A percentile compares a stretch with the other conserved stretches of the same genome.
These are phyloP conservation scores for Silurus lanzhouensis DNA, from an alignment of 2,797 vertebrate genomes.

Conservation along the genomic window DNA sequence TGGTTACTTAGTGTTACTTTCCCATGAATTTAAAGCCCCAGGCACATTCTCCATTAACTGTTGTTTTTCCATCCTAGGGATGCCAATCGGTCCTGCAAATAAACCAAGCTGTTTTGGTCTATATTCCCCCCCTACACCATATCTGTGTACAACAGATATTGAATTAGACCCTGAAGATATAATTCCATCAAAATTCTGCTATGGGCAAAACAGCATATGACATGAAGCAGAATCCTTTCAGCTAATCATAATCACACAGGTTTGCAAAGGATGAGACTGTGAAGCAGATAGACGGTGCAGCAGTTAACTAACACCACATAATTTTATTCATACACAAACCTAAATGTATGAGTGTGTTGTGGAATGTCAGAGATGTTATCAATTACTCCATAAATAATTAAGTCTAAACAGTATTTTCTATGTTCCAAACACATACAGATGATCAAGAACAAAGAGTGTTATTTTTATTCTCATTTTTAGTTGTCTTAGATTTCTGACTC, in stretches of 20 bases:
- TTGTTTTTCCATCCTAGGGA: constrained; percentile 56
- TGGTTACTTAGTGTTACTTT: constrained; percentile 53
- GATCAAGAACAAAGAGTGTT: not conserved
- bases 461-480: not conserved
- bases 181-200: not conserved
- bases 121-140: not conserved
- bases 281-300: constrained; percentile 2
- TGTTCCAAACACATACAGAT: too few species aligned
- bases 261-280: not conserved
- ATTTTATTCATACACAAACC: constrained; percentile 23
- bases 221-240: not conserved
- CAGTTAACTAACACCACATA: constrained; percentile 44
- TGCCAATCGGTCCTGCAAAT: constrained; percentile 42
- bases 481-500: not conserved
- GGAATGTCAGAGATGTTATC: not conserved
- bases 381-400: constrained; percentile 4
- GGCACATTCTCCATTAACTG: constrained; percentile 53
- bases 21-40: constrained; percentile 61
- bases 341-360: not conserved
- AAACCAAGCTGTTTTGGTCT: constrained; percentile 42
- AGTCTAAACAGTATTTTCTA: not conserved
- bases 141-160: not conserved
- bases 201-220: not conserved
- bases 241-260: not conserved
- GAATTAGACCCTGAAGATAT: not conserved